These are phyloP conservation scores for Hypolimnas misippus DNA, from an alignment of 2,888 invertebrate genomes.

Conservation along the genomic window DNA sequence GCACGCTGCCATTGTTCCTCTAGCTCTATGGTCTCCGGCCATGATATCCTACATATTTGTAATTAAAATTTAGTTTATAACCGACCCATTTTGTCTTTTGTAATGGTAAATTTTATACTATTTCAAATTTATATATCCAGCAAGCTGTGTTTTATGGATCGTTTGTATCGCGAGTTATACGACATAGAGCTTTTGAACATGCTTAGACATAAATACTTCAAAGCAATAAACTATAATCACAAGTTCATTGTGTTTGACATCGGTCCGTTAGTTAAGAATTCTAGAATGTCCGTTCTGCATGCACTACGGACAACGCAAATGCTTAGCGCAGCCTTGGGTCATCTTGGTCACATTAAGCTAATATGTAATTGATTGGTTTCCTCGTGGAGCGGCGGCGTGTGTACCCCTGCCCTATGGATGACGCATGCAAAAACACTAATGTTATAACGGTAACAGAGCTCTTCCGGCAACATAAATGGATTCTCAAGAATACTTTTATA, in stretches of 20 bases:
- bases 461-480: constrained; percentile 54
- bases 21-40: constrained; percentile 56
- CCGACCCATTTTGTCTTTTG: constrained; percentile 37
- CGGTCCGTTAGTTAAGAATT: constrained; percentile 59
- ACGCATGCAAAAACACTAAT: constrained; percentile 79
- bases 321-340: constrained; percentile 59
- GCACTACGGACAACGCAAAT: constrained; percentile 65
- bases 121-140: constrained; percentile 30
- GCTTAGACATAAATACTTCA: constrained; percentile 36
- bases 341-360: constrained; percentile 80
- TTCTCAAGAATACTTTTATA: constrained; percentile 33
- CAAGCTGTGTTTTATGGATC: constrained; percentile 31
- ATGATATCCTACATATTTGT: constrained; percentile 55
- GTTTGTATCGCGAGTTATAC: constrained; percentile 31
- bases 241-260: constrained; percentile 59
- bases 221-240: constrained; percentile 60
- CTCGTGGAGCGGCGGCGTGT: constrained; percentile 60
- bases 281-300: constrained; percentile 50
- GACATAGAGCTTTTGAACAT: constrained; percentile 29
- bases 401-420: constrained; percentile 77
- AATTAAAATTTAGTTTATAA: constrained; percentile 69
- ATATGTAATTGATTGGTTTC: constrained; percentile 82
- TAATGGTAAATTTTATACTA: constrained; percentile 34
- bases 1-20: constrained; percentile 73
- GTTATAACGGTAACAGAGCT: constrained; percentile 65